Evolutionary conservation across 2,888 invertebrate genomes (phyloP).

Genomic region (Diarsia mendica): DNA sequence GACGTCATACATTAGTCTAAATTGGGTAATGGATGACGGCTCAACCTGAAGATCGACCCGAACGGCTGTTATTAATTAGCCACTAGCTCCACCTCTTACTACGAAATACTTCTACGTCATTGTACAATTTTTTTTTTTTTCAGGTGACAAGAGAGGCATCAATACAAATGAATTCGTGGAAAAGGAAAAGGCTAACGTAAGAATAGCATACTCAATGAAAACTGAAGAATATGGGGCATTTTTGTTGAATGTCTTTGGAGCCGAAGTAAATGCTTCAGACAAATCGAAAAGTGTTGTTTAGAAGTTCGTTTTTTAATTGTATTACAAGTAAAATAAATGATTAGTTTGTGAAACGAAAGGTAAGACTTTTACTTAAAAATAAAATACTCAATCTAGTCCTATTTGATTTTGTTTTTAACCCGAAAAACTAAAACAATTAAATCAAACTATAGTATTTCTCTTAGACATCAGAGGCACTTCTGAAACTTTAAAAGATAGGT

Average conservation of each 20-base stretch:
- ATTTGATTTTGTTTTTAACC: too few species aligned
- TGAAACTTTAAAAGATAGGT: too few species aligned
- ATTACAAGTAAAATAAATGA: background rate
- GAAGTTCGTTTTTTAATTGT: too few species aligned
- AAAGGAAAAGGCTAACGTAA: slow-evolving; percentile 76
- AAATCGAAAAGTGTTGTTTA: background rate
- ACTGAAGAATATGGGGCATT: slow-evolving; percentile 76
- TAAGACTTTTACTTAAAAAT: background rate
- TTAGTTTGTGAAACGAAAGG: background rate
- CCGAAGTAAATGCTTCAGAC: slow-evolving; percentile 30
- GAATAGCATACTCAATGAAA: slow-evolving; percentile 76
- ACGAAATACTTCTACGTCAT: too few species aligned
- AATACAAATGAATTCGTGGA: slow-evolving; percentile 75
- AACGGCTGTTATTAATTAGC: too few species aligned
- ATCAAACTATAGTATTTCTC: too few species aligned
- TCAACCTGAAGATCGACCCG: too few species aligned
- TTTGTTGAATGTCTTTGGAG: slow-evolving; percentile 75
- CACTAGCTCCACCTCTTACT: too few species aligned
- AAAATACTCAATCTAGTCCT: background rate
- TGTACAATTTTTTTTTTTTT: background rate
- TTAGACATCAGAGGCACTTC: too few species aligned
- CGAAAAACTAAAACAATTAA: too few species aligned
- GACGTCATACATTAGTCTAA: too few species aligned
- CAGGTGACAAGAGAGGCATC: slow-evolving; percentile 77
- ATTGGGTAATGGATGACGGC: too few species aligned